These are phyloP conservation scores for Lates japonicus DNA, from an alignment of 2,797 vertebrate genomes.

Conservation along the genomic window DNA sequence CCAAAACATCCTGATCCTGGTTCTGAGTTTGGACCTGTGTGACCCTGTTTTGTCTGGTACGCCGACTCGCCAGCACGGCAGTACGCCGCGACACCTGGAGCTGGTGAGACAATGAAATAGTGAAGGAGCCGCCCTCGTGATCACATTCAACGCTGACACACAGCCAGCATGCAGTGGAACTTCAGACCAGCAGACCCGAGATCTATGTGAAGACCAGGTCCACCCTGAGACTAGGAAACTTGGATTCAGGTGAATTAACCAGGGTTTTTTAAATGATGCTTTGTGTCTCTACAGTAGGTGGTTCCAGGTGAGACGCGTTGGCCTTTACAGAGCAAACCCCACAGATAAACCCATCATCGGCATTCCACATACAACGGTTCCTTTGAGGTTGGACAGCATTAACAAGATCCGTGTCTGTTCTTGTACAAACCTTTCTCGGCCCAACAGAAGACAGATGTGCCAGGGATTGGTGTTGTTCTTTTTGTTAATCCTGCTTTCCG, in stretches of 20 bases:
- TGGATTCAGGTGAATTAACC: no score
- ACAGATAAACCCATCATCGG: slow-evolving; percentile 94
- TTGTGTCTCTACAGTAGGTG: slow-evolving; percentile 83
- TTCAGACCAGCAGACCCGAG: slow-evolving; percentile 95
- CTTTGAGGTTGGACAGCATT: slow-evolving; percentile 97
- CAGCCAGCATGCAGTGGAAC: slow-evolving; percentile 97
- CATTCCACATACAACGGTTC: slow-evolving; percentile 97
- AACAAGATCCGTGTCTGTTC: slow-evolving; percentile 95
- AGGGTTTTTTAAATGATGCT: neutral
- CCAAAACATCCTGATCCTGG: neutral
- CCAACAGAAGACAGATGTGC: neutral
- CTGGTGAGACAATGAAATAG: slow-evolving; percentile 91
- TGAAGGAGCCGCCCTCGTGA: slow-evolving; percentile 90
- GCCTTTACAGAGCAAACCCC: slow-evolving; percentile 97
- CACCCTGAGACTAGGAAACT: no score
- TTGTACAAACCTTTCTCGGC: no score
- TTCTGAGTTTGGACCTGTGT: neutral
- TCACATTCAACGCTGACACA: slow-evolving; percentile 96
- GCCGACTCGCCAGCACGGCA: slow-evolving; percentile 90
- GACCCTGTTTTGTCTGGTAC: slow-evolving; percentile 67
- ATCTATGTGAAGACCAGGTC: slow-evolving; percentile 86
- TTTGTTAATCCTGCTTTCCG: neutral
- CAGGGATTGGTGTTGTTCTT: no score
- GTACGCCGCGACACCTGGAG: slow-evolving; percentile 81
- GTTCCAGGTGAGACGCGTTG: slow-evolving; percentile 97